Conservation (phyloP, 1,140 invertebrate genomes). For the Hormaphis cornu region DNA sequence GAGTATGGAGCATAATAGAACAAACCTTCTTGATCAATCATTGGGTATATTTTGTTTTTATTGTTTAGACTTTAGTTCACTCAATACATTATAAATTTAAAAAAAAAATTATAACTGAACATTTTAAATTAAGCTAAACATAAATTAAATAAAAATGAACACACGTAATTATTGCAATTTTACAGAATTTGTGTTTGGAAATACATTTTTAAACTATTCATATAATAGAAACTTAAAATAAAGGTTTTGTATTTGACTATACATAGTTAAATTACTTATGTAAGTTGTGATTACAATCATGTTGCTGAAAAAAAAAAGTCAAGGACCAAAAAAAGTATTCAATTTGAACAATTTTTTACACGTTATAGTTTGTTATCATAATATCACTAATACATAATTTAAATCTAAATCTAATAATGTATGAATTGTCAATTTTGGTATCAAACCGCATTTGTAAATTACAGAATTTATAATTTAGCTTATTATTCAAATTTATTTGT, state of each 20-base stretch:
- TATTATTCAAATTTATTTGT: neutral
- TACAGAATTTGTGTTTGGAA: conserved; percentile 4
- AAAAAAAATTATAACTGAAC: neutral
- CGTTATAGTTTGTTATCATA: neutral
- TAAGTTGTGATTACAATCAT: neutral
- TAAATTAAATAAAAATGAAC: conserved; percentile 4
- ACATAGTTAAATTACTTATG: neutral
- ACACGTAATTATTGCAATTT: conserved; percentile 3
- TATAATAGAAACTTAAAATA: neutral
- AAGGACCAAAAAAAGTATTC: neutral
- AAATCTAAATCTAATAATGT: neutral
- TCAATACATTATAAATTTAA: neutral
- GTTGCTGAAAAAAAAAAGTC: neutral
- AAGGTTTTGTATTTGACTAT: neutral
- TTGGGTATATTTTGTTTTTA: neutral
- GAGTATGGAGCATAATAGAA: too few relatives aligned
- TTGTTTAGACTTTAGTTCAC: neutral
- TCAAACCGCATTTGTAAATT: neutral
- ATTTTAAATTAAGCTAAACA: neutral
- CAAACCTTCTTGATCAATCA: neutral
- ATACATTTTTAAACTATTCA: neutral
- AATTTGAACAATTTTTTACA: neutral
- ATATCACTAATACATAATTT: conserved; percentile 2
- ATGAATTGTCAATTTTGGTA: conserved; percentile 7
- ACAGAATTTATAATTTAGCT: neutral